Evolutionary conservation across 2,797 vertebrate genomes (phyloP).

Genomic region (Notolabrus celidotus): DNA sequence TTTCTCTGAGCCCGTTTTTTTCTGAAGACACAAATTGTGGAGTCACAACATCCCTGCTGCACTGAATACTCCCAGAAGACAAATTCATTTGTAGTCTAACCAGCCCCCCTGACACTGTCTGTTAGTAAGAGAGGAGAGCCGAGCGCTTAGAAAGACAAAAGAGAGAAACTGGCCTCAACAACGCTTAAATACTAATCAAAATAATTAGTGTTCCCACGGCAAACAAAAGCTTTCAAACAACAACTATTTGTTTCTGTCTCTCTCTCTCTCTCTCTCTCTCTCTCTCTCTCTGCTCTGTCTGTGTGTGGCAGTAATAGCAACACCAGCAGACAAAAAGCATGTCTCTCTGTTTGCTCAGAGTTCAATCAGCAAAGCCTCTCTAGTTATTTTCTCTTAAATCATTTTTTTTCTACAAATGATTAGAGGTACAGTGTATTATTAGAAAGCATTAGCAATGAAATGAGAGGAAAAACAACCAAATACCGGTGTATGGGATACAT

Average conservation of each 20-base stretch:
- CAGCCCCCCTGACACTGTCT: constrained; percentile 26
- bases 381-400: constrained; percentile 41
- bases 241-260: constrained; percentile 53
- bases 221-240: constrained; percentile 64
- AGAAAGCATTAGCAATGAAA: constrained; percentile 22
- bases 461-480: background rate
- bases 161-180: constrained; percentile 45
- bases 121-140: constrained; percentile 44
- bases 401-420: constrained; percentile 37
- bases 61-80: constrained; percentile 49
- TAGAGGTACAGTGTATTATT: constrained; percentile 22
- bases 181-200: constrained; percentile 67
- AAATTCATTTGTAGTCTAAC: constrained; percentile 52
- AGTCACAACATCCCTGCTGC: constrained; percentile 49
- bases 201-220: constrained; percentile 66
- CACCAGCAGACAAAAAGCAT: constrained; percentile 50
- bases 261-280: constrained; percentile 16
- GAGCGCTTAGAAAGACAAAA: constrained; percentile 50
- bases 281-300: constrained; percentile 36
- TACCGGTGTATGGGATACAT: background rate
- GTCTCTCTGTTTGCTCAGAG: constrained; percentile 25
- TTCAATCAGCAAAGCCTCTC: constrained; percentile 40
- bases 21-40: constrained; percentile 27
- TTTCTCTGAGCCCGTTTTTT: constrained; percentile 32
- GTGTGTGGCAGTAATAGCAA: constrained; percentile 54